Conservation (phyloP, 2,888 invertebrate species). For the Adelognathus sp. region DNA sequence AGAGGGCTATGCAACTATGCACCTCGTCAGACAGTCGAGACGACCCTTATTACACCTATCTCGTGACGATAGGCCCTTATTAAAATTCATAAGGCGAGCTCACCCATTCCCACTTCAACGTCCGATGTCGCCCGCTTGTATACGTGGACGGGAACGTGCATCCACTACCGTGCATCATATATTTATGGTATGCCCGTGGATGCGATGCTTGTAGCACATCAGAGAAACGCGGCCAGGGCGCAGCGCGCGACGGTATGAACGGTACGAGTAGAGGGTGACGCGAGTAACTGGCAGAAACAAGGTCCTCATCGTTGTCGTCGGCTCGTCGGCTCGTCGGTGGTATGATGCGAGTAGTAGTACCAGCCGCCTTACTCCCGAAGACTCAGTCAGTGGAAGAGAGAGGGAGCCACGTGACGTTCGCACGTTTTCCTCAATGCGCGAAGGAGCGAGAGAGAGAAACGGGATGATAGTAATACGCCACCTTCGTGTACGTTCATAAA, state of each 20-base stretch:
- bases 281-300: conserved; percentile 22
- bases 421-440: conserved; percentile 1
- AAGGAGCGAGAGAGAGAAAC: background rate
- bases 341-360: background rate
- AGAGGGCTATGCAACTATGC: too few relatives aligned
- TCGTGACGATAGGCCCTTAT: conserved; percentile 70
- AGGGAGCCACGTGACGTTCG: background rate
- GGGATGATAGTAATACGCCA: background rate
- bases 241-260: conserved; percentile 4
- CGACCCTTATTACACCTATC: conserved; percentile 68
- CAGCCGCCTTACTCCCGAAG: background rate
- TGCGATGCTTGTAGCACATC: conserved; percentile 19
- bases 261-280: conserved; percentile 12
- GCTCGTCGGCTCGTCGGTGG: background rate
- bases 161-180: conserved; percentile 64
- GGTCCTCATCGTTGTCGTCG: conserved; percentile 1
- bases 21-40: conserved; percentile 31
- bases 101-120: conserved; percentile 68
- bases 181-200: conserved; percentile 67
- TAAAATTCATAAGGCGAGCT: conserved; percentile 74
- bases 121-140: conserved; percentile 26
- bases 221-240: background rate
- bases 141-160: conserved; percentile 33
- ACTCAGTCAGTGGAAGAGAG: background rate
- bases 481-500: background rate